Conservation (phyloP, 2,113 vertebrate genomes). For the Artemisiospiza belli region DNA sequence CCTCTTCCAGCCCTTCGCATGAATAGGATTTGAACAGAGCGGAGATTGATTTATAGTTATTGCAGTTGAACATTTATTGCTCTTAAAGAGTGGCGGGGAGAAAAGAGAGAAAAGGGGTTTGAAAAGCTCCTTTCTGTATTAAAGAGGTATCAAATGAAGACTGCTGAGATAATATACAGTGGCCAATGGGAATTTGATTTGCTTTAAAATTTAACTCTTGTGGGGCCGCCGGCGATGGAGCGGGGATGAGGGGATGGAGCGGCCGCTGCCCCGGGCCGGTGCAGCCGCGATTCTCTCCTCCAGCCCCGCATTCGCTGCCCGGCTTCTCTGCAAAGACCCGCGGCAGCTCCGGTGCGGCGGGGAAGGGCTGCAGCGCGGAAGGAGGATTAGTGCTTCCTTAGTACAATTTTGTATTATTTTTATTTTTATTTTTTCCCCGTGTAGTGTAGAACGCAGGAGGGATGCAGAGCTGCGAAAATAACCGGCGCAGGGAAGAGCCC, state of each 20-base stretch:
- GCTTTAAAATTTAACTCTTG: conserved; percentile 76
- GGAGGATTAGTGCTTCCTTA: background rate
- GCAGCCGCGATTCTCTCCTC: background rate
- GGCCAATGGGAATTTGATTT: conserved; percentile 83
- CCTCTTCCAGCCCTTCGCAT: conserved; percentile 63
- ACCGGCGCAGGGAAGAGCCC: background rate
- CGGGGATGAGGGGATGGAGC: background rate
- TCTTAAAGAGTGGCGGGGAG: conserved; percentile 74
- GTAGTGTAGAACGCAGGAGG: background rate
- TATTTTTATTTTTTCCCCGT: background rate
- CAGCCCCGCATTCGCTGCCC: background rate
- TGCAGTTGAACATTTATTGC: conserved; percentile 82
- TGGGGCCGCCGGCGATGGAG: conserved; percentile 13
- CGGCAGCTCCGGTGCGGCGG: background rate
- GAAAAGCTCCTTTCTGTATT: conserved; percentile 79
- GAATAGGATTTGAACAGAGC: conserved; percentile 82
- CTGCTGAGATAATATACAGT: conserved; percentile 83
- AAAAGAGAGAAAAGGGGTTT: conserved; percentile 40
- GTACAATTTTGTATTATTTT: background rate
- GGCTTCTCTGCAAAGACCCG: accelerated
- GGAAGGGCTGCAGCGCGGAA: background rate
- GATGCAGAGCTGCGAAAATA: background rate
- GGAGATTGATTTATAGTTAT: conserved; percentile 90
- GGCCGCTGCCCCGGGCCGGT: background rate
- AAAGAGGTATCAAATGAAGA: conserved; percentile 86